These are phyloP conservation scores for Lepus oiostolus DNA, from an alignment of 2,797 vertebrate genomes.

Conservation along the genomic window DNA sequence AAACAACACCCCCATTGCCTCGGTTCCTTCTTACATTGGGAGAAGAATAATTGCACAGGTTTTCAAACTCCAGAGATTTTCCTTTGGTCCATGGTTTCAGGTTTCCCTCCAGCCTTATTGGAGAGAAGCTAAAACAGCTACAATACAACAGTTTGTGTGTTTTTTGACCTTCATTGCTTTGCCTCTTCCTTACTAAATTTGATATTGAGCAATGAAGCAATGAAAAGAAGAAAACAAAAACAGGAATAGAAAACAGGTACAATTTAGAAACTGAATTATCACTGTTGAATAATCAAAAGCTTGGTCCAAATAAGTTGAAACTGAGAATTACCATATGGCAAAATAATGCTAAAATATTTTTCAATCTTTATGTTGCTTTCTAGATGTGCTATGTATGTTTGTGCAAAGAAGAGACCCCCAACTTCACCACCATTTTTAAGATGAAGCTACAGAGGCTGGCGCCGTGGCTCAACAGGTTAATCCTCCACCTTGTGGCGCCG, in stretches of 20 bases:
- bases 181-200: slow-evolving; percentile 10
- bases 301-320: slow-evolving; percentile 3
- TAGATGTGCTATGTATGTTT: neutral
- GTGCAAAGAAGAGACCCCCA: neutral
- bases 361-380: slow-evolving; percentile 18
- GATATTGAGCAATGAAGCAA: neutral
- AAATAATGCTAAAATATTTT: neutral
- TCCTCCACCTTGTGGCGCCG: too few relatives aligned
- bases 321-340: neutral
- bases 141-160: neutral
- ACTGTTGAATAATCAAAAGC: neutral
- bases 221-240: slow-evolving; percentile 43
- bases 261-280: slow-evolving; percentile 15
- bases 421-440: neutral
- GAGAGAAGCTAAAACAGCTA: slow-evolving; percentile 40
- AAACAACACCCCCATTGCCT: neutral
- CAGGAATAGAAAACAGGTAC: neutral
- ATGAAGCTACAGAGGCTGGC: neutral
- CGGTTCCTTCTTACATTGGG: slow-evolving; percentile 11
- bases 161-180: slow-evolving; percentile 39
- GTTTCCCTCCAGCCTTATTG: neutral
- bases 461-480: too few relatives aligned
- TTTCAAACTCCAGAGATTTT: slow-evolving; percentile 26
- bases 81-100: slow-evolving; percentile 45
- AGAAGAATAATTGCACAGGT: neutral